These are phyloP conservation scores for Serranus cabrilla DNA, from an alignment of 2,797 vertebrate species.

Conservation along the genomic window DNA sequence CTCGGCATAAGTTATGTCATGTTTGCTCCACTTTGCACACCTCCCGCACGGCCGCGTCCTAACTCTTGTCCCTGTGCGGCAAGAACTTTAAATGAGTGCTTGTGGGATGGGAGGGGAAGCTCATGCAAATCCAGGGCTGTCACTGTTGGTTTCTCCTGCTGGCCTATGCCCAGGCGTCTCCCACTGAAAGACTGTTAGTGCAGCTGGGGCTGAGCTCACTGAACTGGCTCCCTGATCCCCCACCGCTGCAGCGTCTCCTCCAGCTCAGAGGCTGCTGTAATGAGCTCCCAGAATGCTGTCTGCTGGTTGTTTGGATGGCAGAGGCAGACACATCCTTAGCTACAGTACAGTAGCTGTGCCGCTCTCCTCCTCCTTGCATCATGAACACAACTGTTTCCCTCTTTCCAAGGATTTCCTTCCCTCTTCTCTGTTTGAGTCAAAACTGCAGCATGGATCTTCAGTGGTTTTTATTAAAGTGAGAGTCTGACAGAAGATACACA, in stretches of 20 bases:
- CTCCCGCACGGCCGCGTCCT: conserved; percentile 40
- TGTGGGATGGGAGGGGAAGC: conserved; percentile 65
- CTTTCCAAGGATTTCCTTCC: conserved; percentile 20
- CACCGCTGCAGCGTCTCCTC: conserved; percentile 58
- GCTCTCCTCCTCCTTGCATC: conserved; percentile 48
- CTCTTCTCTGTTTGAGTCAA: conserved; percentile 29
- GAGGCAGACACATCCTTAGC: conserved; percentile 62
- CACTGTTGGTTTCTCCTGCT: conserved; percentile 70
- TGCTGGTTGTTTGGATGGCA: conserved; percentile 71
- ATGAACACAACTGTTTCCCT: conserved; percentile 35
- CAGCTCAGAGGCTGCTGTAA: conserved; percentile 77
- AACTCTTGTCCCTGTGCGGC: conserved; percentile 47
- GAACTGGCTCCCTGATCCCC: conserved; percentile 72
- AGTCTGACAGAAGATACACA: conserved; percentile 37
- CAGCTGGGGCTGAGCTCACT: conserved; percentile 71
- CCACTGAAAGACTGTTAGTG: conserved; percentile 62
- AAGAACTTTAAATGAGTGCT: conserved; percentile 63
- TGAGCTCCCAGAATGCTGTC: conserved; percentile 82
- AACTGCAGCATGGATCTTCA: conserved; percentile 18
- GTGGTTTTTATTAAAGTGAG: conserved; percentile 53
- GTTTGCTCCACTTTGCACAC: conserved; percentile 53
- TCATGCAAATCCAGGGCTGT: conserved; percentile 73
- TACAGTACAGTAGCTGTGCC: conserved; percentile 55
- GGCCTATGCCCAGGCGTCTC: conserved; percentile 54
- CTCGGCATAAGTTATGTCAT: conserved; percentile 46